Evolutionary conservation across 1,140 invertebrate species (phyloP).

Genomic region (Saccostrea cuccullata): DNA sequence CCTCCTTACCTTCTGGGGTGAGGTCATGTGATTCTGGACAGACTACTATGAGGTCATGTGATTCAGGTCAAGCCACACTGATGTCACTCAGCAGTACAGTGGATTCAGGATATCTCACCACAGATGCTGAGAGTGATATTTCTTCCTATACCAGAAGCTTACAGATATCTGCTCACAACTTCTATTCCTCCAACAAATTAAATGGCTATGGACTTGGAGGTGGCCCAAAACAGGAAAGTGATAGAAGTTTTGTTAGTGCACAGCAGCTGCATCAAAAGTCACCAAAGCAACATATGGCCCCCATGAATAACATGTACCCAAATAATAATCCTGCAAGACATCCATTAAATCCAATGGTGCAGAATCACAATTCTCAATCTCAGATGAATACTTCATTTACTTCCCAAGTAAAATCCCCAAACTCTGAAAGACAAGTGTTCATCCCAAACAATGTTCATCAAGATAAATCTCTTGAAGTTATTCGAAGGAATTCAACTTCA

Average conservation of each 20-base stretch:
- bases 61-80: conserved; percentile 52
- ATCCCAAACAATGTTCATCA: conserved; percentile 7
- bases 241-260: not conserved
- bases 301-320: not conserved
- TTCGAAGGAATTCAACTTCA: conserved; percentile 29
- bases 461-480: conserved; percentile 6
- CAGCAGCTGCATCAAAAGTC: conserved; percentile 3
- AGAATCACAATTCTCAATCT: not conserved
- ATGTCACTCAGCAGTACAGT: conserved; percentile 56
- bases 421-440: not conserved
- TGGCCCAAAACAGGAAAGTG: not conserved
- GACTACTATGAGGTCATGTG: conserved; percentile 52
- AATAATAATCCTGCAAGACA: not conserved
- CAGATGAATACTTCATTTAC: conserved; percentile 22
- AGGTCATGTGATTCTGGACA: conserved; percentile 56
- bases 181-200: conserved; percentile 46
- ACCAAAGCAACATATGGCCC: not conserved
- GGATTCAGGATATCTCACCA: conserved; percentile 56
- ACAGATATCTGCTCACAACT: conserved; percentile 53
- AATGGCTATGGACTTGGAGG: conserved; percentile 26
- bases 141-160: conserved; percentile 52
- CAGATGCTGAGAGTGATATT: conserved; percentile 55
- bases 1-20: conserved; percentile 47
- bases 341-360: not conserved
- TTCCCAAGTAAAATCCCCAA: not conserved